Conservation (phyloP, 1,140 invertebrate species). For the Cylas formicarius region DNA sequence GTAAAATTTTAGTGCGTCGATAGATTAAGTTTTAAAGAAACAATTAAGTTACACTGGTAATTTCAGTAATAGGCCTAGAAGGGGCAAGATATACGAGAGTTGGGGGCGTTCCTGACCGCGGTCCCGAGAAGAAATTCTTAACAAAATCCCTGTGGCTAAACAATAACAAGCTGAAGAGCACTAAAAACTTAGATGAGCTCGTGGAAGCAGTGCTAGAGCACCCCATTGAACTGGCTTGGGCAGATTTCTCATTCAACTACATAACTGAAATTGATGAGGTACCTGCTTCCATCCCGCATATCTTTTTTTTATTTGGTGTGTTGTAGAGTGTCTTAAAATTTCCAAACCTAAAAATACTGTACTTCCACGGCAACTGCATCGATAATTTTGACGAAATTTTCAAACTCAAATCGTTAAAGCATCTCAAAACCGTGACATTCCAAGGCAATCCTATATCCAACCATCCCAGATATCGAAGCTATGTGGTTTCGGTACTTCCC, state of each 20-base stretch:
- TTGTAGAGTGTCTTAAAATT: conserved; percentile 35
- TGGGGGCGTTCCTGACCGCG: conserved; percentile 39
- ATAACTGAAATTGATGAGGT: conserved; percentile 44
- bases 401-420: conserved; percentile 41
- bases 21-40: not conserved
- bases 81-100: conserved; percentile 34
- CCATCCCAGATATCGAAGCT: conserved; percentile 42
- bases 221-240: conserved; percentile 44
- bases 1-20: conserved; percentile 1
- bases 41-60: not conserved
- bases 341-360: conserved; percentile 38
- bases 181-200: conserved; percentile 39
- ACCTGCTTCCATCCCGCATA: conserved; percentile 2
- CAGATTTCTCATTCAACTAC: conserved; percentile 50
- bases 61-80: conserved; percentile 26
- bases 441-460: conserved; percentile 50
- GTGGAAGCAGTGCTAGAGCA: conserved; percentile 39
- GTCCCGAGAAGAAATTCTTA: conserved; percentile 40
- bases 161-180: conserved; percentile 46
- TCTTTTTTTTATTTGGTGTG: not conserved
- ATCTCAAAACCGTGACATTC: conserved; percentile 46
- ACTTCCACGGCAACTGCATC: conserved; percentile 50
- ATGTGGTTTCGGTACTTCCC: conserved; percentile 45
- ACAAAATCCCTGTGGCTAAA: conserved; percentile 48
- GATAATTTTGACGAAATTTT: conserved; percentile 39